A percentile compares a stretch with the other conserved stretches of the same genome.
These are phyloP conservation scores for Sardina pilchardus DNA, from an alignment of 2,113 vertebrate species.

Conservation along the genomic window DNA sequence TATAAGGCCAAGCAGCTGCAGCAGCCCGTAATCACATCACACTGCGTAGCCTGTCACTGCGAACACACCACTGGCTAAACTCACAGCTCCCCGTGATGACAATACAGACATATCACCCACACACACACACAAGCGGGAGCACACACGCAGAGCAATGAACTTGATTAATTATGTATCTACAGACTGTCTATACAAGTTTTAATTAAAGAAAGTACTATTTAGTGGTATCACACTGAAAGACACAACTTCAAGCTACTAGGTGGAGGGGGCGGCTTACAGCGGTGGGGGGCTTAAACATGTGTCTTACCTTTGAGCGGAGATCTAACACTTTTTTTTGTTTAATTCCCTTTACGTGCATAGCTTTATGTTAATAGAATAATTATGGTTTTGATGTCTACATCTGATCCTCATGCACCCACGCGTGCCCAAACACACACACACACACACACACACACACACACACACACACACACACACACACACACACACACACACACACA, in stretches of 20 bases:
- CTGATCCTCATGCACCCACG: neutral
- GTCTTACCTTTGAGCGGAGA: neutral
- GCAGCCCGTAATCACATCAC: neutral
- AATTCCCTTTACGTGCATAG: neutral
- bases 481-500: too few relatives aligned
- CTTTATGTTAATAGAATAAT: neutral
- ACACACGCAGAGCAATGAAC: neutral
- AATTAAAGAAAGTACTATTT: neutral
- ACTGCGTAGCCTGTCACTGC: neutral
- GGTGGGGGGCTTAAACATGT: neutral
- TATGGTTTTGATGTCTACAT: conserved; percentile 1
- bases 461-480: neutral
- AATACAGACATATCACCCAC: neutral
- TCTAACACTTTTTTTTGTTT: neutral
- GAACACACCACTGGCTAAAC: neutral
- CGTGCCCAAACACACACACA: neutral
- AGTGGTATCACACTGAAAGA: neutral
- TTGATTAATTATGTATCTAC: neutral
- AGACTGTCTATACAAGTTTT: neutral
- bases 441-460: too few relatives aligned
- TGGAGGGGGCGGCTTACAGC: neutral
- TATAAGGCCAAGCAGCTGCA: neutral
- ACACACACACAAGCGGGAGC: too few relatives aligned
- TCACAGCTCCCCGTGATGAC: neutral
- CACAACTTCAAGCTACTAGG: neutral